Evolutionary conservation across 1,140 invertebrate genomes (phyloP), one percentile per base, ranked within the genome.

Genomic region (Branchinecta lynchi): DNA sequence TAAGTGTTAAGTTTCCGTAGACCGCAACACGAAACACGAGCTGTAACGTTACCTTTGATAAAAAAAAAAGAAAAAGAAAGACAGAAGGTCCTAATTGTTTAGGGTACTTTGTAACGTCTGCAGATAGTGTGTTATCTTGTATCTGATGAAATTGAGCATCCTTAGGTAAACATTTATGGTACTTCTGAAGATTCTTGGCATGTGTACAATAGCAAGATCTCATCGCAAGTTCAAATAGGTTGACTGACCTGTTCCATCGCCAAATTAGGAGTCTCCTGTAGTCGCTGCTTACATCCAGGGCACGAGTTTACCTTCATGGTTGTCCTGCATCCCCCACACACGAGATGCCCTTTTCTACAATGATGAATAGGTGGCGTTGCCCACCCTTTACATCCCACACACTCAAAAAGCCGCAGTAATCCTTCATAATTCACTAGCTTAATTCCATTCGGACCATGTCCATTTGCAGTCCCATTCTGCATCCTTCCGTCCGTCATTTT

Each of bases 201-300:
- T n/a, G n/a, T n/a, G n/a, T n/a, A n/a, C n/a, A n/a, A n/a, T n/a
- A n/a, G n/a, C n/a, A n/a, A n/a, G n/a, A n/a, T n/a, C n/a, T n/a
- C n/a, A n/a, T n/a, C n/a, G n/a, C n/a, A n/a, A n/a, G n/a, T n/a
- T n/a, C n/a, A n/a, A n/a, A n/a, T n/a, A n/a, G n/a, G n/a, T n/a
- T n/a, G n/a, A 44, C 69, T 68, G 45, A 73, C 72, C 72, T 74
- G 71, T 65, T 74, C 74, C 74, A 74, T 74, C 73, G 73, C 73
- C 46, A 72, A 5, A 71, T 74, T 74, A 67, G 73, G 69, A 45
- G 66, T 71, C 1, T 74, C 73, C 20, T 70, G 66, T 69, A 74
- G 71, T 65, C 73, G 69, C 66, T 74, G 74, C 65, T 73, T 73
- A 68, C 74, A 74, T 7, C 69, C 51, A 17, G 73, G 73, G 44